Base-by-base conservation (phyloP, 2,797 vertebrate genomes). In the Hapalemur alaotrensis region DNA sequence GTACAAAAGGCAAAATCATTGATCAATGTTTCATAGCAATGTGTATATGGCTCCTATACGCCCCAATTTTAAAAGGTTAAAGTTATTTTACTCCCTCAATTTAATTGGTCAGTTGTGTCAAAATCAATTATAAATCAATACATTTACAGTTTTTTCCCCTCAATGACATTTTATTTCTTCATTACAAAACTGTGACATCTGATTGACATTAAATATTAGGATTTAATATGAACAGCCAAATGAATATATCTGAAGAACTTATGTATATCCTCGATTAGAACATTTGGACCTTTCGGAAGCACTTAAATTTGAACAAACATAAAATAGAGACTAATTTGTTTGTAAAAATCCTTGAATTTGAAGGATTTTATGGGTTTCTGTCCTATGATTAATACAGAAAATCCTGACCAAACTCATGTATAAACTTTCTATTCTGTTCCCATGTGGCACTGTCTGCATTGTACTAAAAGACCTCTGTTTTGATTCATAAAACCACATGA, bases 401-500 rank as follows among this genome's bases (percentile, higher is more conserved):
- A 73, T 54, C 38, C 67, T 67, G 18, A 63, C 43, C 32, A 95
- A 84, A 12, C 10, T 79, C 78, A 92, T 76, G 20, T 1, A 70
- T 81, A 73, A 84, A 52, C 17, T 35, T 70, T 80, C 41, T 69
- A 57, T 57, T 93, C 65, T 82, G 22, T 89, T 82, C 50, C 86
- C 20, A n/a, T 48, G 79, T 63, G 2, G 70, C 25, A 13, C 2
- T 76, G n/a, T 69, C 0, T 1, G 61, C 10, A 50, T 1, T 84
- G 12, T 89, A 43, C 14, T 61, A 75, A 48, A 43, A 96, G 59
- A 61, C 75, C 8, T 89, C 86, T 94, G 85, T 87, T 96, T 92
- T 12, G 0, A 73, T 79, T 94, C 70, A 98, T 87, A 96, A 98
- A 70, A 48, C 72, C 50, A 93, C 38, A 63, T 12, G 67, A 86